Evolutionary conservation across 2,113 vertebrate genomes (phyloP), one percentile per base, ranked within the genome.

Genomic region (Albula glossodonta): DNA sequence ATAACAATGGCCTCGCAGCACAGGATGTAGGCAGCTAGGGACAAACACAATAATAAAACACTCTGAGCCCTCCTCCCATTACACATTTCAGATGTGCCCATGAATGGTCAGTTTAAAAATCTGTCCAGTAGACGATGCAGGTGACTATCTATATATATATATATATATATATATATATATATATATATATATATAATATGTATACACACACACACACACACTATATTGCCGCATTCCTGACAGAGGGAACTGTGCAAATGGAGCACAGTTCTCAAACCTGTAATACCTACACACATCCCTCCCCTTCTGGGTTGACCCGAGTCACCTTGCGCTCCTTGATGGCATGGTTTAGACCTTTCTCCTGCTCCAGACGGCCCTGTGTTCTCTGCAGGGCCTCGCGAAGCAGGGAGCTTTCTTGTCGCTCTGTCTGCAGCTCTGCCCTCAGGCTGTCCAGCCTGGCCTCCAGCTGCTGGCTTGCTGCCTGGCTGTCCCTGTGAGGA

Each of bases 361-460:
- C 94, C 87, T 88, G 93, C 19, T 49, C 88, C 86, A 96, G 93
- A 87, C 92, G 94, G 0, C 87, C 87, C 90, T 90, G 94, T 0
- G 8, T 89, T 86, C 94, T 92, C 86, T 94, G 88, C 89, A 96
- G 91, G 0, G 96, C 93, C 90, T 96, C 95, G 2, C 66, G 90
- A 22, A 97, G 93, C 88, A 95, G 88, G 0, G 92, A 92, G 66
- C 94, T 96, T 83, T 97, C 96, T 41, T 95, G 94, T 0, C 86
- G 85, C 77, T 93, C 91, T 31, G 89, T 92, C 85, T 91, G 89
- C 83, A 94, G 57, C 88, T 94, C 89, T 0, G 93, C 92, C 17
- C 95, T 93, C 74, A 96, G 88, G 12, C 0, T 92, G 0, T 92
- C 90, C 87, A 96, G 74, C 86, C 95, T 90, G 0, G 89, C 87